phyloP scores from a whole-genome alignment of 2,113 vertebrate genomes.

The Tamias sibiricus region DNA sequence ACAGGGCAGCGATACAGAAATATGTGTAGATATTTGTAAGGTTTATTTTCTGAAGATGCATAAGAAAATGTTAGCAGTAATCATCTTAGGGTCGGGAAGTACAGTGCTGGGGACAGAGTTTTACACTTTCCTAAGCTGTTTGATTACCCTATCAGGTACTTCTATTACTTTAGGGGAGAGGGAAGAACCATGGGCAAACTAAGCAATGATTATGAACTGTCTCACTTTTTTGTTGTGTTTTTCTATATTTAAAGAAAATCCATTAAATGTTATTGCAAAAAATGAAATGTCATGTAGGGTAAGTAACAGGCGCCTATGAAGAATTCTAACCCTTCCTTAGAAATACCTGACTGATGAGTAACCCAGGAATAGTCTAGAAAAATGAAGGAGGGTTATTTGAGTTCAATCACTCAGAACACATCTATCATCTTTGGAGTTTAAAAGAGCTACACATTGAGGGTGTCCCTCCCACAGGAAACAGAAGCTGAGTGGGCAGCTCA shows the following conservation, averaged over 20 bases:
- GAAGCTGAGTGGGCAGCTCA: conserved; percentile 51
- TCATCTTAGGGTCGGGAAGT: neutral
- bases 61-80: neutral
- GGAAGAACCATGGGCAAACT: neutral
- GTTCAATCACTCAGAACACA: conserved; percentile 56
- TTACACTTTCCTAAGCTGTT: conserved; percentile 37
- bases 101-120: neutral
- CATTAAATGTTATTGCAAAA: conserved; percentile 43
- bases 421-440: neutral
- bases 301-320: neutral
- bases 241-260: conserved; percentile 6
- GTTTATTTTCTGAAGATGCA: conserved; percentile 32
- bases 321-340: neutral
- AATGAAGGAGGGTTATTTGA: conserved; percentile 59
- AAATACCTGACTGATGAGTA: conserved; percentile 58
- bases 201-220: neutral
- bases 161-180: neutral
- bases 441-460: neutral
- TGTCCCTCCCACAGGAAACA: conserved; percentile 59
- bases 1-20: neutral
- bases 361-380: conserved; percentile 18
- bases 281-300: neutral
- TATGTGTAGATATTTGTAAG: neutral
- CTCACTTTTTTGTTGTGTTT: conserved; percentile 16
- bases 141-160: neutral